These are phyloP conservation scores for Apolygus lucorum DNA, from an alignment of 1,140 invertebrate species.

Conservation along the genomic window DNA sequence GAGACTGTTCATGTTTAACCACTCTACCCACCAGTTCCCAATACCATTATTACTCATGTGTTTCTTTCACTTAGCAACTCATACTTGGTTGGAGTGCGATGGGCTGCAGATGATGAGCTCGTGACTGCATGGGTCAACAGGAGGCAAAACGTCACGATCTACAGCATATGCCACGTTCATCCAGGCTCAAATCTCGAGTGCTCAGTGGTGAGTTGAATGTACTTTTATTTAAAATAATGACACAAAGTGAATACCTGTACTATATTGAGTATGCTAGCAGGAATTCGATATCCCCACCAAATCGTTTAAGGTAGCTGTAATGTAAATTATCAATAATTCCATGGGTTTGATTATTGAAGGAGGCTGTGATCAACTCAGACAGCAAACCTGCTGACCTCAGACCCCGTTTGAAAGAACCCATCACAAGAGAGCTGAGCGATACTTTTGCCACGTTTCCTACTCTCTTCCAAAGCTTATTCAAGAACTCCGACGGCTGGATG, in stretches of 20 bases:
- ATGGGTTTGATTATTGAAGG: neutral
- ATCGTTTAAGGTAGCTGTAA: neutral
- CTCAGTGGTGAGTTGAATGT: neutral
- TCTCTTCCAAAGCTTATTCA: neutral
- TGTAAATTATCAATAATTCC: neutral
- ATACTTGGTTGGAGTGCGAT: slow-evolving; percentile 55
- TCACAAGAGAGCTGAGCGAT: neutral
- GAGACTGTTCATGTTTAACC: no score
- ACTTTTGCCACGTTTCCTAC: neutral
- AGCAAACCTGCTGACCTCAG: neutral
- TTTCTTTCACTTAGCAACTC: slow-evolving; percentile 26
- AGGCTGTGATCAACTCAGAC: neutral
- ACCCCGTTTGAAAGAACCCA: neutral
- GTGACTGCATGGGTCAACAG: slow-evolving; percentile 82
- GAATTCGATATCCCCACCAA: no score
- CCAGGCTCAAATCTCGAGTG: neutral
- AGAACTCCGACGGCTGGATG: neutral
- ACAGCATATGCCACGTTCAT: slow-evolving; percentile 68
- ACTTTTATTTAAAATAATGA: no score
- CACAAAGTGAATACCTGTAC: no score
- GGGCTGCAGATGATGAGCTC: slow-evolving; percentile 53
- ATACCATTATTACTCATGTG: neutral
- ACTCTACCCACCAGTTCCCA: no score
- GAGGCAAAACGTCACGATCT: slow-evolving; percentile 75
- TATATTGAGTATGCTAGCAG: no score